Evolutionary conservation across 1,140 invertebrate species (phyloP).

Genomic region (Brachionus rotundiformis): DNA sequence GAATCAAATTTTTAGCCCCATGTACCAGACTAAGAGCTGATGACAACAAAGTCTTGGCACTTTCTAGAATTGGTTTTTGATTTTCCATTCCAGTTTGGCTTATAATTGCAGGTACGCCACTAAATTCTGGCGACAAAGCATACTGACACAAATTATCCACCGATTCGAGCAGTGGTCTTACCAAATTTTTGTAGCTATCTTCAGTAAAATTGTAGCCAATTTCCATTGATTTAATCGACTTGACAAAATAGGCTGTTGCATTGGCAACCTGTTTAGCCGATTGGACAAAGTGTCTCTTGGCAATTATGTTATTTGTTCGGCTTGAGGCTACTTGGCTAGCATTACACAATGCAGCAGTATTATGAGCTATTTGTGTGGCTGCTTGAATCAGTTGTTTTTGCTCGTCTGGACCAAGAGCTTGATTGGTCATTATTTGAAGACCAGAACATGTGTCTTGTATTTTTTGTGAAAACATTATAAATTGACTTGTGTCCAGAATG

Average conservation of each 20-base stretch:
- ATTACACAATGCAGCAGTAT: conserved; percentile 91
- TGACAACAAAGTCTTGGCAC: conserved; percentile 78
- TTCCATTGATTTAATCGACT: conserved; percentile 80
- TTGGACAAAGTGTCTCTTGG: conserved; percentile 94
- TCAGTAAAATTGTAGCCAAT: conserved; percentile 64
- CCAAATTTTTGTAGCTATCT: conserved; percentile 68
- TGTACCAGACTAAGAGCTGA: conserved; percentile 85
- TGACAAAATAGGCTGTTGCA: conserved; percentile 87
- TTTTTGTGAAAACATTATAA: conserved; percentile 70
- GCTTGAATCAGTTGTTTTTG: conserved; percentile 67
- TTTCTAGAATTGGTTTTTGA: conserved; percentile 81
- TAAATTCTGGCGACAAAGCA: conserved; percentile 87
- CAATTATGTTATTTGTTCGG: conserved; percentile 85
- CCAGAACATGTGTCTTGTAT: conserved; percentile 40
- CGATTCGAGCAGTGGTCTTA: conserved; percentile 81
- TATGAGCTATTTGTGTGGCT: conserved; percentile 90
- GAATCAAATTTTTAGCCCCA: conserved; percentile 82
- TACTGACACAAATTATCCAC: conserved; percentile 89
- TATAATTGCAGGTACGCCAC: conserved; percentile 85
- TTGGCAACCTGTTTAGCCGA: conserved; percentile 95
- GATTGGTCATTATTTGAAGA: background rate
- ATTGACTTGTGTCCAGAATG: conserved; percentile 82
- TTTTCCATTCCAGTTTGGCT: conserved; percentile 68
- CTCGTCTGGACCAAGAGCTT: background rate
- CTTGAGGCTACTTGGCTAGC: conserved; percentile 87